phyloP scores from a whole-genome alignment of 1,140 invertebrate genomes.

The Procambarus clarkii region DNA sequence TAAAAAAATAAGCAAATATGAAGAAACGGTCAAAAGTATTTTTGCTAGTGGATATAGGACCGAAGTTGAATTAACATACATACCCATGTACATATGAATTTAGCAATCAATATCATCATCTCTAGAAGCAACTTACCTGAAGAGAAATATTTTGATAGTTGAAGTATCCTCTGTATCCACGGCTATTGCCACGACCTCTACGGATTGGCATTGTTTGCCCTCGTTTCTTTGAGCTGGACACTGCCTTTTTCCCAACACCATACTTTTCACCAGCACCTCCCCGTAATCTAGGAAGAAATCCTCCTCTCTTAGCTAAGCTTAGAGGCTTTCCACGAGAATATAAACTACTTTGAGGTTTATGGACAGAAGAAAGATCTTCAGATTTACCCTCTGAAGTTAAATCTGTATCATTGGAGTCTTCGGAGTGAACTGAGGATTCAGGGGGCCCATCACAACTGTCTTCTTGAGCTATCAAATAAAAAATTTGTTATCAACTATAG shows the following conservation, averaged over 20 bases:
- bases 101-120: not conserved
- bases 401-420: conserved; percentile 54
- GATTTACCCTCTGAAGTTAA: conserved; percentile 46
- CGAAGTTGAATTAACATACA: no score
- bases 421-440: conserved; percentile 49
- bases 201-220: conserved; percentile 57
- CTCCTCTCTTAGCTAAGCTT: conserved; percentile 61
- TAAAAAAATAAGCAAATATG: not conserved
- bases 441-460: conserved; percentile 57
- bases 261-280: conserved; percentile 53
- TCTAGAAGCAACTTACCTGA: conserved; percentile 33
- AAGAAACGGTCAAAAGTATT: not conserved
- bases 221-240: conserved; percentile 47
- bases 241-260: conserved; percentile 58
- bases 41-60: not conserved
- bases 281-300: conserved; percentile 60
- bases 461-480: conserved; percentile 25
- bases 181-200: conserved; percentile 58
- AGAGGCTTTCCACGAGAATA: conserved; percentile 62
- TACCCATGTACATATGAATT: no score
- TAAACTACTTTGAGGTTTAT: conserved; percentile 41
- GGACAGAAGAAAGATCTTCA: conserved; percentile 34
- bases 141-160: conserved; percentile 65
- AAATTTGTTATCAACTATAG: not conserved
- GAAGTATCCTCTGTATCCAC: conserved; percentile 71